phyloP scores from a whole-genome alignment of 1,140 invertebrate species.

The Caerostris darwini region DNA sequence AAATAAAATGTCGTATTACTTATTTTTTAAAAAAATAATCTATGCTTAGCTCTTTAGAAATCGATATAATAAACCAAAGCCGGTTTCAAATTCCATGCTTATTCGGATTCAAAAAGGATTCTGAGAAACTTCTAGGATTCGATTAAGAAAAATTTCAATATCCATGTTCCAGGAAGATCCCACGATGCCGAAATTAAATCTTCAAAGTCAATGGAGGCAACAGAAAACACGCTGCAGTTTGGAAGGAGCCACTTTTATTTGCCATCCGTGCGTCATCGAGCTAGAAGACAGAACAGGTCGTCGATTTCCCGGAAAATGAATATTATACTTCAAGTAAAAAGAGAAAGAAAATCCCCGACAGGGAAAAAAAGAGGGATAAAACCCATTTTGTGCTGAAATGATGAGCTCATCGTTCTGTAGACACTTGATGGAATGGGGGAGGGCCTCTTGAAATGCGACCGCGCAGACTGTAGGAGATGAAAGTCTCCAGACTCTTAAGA shows the following conservation, averaged over 20 bases:
- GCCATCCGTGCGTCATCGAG: neutral
- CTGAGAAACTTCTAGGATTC: too few relatives aligned
- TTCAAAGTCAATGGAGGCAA: too few relatives aligned
- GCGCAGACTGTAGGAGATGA: neutral
- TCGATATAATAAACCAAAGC: too few relatives aligned
- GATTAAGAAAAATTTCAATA: too few relatives aligned
- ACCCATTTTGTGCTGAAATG: neutral
- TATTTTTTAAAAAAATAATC: too few relatives aligned
- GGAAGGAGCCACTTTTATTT: neutral
- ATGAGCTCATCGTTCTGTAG: slow-evolving; percentile 47
- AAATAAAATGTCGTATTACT: too few relatives aligned
- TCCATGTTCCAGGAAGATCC: too few relatives aligned
- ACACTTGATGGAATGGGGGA: slow-evolving; percentile 9
- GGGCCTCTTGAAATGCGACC: slow-evolving; percentile 1
- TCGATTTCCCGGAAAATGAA: slow-evolving; percentile 47
- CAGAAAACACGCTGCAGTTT: too few relatives aligned
- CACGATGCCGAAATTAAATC: too few relatives aligned
- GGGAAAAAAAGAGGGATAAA: neutral
- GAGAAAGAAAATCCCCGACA: neutral
- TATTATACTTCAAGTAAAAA: slow-evolving; percentile 25
- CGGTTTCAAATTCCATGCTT: too few relatives aligned
- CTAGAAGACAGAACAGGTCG: neutral
- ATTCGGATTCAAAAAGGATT: too few relatives aligned
- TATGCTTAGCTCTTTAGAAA: too few relatives aligned
- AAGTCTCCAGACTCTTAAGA: neutral